Evolutionary conservation across 2,797 vertebrate species (phyloP), one percentile per base, ranked within the genome.

Genomic region (Enteromius viviparus): DNA sequence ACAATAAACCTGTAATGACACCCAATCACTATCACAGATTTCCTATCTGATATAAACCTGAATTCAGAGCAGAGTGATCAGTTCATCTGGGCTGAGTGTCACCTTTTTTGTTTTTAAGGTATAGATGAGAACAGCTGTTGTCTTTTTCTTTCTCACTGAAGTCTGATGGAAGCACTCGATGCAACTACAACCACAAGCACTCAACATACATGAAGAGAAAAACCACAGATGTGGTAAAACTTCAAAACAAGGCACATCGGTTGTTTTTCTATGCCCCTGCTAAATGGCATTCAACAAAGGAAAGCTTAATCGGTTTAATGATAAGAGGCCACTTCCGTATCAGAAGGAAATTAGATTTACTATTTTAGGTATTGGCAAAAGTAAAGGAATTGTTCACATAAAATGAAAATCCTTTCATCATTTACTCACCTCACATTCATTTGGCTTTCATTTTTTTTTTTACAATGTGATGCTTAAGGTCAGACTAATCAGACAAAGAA

Each of bases 171-270:
- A n/a, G 40, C 66, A 60, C 82, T 83, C 71, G 19, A 82, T 70
- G 53, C 9, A 7, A 3, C 65, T 49, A 47, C 53, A 51, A 78
- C 81, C 65, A 78, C 65, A 78, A 78, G 19, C 82, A 78, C 82
- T 83, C 65, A 78, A 37, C 82, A 60, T 62, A 60, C 82, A 83
- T 69, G 51, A 70, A 70, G 64, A 83, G 75, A 71, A 70, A 76
- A 68, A 26, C 15, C 65, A 83, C 75, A 83, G 75, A 78, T 78
- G 81, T 83, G 75, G 64, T 70, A 55, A 69, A 83, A 83, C 75
- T 83, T 78, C 29, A 83, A 62, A 78, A 77, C 65, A 78, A 70
- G 14, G 23, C 74, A 47, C 72, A 77, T 78, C 74, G 77, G 81
- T 76, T 37, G 49, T 78, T 78, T 78, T 42, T 70, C 7, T 60